Base-by-base conservation (phyloP, 2,888 invertebrate genomes). In the Dascillus cervinus region DNA sequence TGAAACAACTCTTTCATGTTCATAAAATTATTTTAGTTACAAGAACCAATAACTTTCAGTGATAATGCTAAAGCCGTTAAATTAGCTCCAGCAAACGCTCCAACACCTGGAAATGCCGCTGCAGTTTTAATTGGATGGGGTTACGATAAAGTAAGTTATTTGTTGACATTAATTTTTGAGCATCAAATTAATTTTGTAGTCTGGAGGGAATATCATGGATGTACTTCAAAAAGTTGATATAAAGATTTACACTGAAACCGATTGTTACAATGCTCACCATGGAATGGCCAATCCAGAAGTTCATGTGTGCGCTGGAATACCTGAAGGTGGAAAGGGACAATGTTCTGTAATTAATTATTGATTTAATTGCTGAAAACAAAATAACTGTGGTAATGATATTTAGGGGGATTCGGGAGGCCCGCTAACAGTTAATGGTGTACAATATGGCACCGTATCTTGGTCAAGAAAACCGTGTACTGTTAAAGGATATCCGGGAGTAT, bases 401-500 rank as follows among this genome's bases (percentile, higher is more conserved):
- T 22, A 50, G 52, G 52, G 52, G 13, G 50, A 52, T 37, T 66
- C 67, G 1, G 69, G 69, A 2, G 68, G 69, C 1, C 69, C 69
- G 4, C 42, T 69, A 8, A 37, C 63, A 3, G 53, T 55, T 1
- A 47, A 52, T 33, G 58, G 56, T 13, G 55, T 53, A 8, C 63
- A 64, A 43, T 51, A 65, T 5, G 68, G 69, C 11, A 58, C 67
- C 17, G 67, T 67, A 2, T 67, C 67, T 0, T 68, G 67, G 67
- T 65, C 66, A 32, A 44, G 55, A 0, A 67, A 67, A 40, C 67
- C 67, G 2, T 69, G 69, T 26, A 54, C 66, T 1, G 41, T 53
- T 3, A 52, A 57, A 2, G 64, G 63, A 6, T 64, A 59, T 45
- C 67, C 67, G 1, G 67, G 67, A 3, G 65, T 67, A 4, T 67